phyloP scores from a whole-genome alignment of 2,113 vertebrate genomes.

The Pelobates fuscus region DNA sequence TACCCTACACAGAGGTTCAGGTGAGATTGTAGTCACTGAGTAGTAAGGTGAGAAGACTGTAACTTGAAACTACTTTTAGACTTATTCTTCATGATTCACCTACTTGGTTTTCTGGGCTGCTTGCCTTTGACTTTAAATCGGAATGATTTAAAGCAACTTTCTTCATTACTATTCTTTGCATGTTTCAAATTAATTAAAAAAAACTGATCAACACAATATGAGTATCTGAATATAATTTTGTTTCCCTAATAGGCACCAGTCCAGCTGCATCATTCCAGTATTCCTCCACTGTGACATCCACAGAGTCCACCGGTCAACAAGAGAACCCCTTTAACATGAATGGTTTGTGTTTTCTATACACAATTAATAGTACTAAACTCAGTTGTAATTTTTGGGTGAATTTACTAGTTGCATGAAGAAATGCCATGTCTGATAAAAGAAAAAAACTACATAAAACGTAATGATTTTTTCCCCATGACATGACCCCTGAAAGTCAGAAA shows the following conservation, averaged over 20 bases:
- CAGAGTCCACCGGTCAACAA: slow-evolving; percentile 72
- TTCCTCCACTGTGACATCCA: slow-evolving; percentile 68
- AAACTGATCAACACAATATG: not conserved
- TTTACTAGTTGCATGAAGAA: no score
- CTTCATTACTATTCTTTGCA: not conserved
- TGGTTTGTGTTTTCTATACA: slow-evolving; percentile 53
- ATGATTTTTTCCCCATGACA: no score
- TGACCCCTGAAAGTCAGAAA: no score
- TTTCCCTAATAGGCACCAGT: slow-evolving; percentile 68
- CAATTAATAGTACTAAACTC: no score
- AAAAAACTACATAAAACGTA: no score
- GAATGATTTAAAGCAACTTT: not conserved
- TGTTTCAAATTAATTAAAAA: no score
- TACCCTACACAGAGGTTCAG: no score
- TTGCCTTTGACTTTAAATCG: not conserved
- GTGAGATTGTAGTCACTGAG: no score
- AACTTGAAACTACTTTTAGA: no score
- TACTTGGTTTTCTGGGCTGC: not conserved
- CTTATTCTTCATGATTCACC: not conserved
- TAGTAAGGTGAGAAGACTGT: no score
- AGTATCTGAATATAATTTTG: not conserved
- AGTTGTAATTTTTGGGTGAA: no score
- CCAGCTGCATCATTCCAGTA: slow-evolving; percentile 74
- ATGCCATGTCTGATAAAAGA: no score
- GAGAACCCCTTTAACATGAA: slow-evolving; percentile 73